Conservation (phyloP, 2,888 invertebrate species). For the Polia nebulosa region DNA sequence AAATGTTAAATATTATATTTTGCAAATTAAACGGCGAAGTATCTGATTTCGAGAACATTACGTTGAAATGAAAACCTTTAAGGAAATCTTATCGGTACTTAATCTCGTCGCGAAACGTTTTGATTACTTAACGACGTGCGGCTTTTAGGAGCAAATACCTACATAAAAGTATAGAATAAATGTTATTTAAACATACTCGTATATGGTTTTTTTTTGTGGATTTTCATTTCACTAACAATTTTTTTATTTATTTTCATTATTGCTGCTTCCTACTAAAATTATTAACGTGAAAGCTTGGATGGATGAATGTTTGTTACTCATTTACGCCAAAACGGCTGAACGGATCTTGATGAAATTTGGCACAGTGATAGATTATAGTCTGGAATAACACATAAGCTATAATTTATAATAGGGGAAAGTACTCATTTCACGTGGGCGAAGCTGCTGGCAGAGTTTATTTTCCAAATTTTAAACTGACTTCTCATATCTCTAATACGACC, state of each 20-base stretch:
- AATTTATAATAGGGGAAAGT: too few relatives aligned
- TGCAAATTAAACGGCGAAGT: conserved; percentile 19
- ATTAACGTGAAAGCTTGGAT: too few relatives aligned
- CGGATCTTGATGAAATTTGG: too few relatives aligned
- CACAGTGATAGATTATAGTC: too few relatives aligned
- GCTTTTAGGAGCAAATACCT: conserved; percentile 4
- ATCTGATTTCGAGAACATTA: conserved; percentile 43
- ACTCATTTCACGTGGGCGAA: too few relatives aligned
- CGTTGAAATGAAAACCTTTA: conserved; percentile 52
- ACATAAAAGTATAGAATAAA: background rate
- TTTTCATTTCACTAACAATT: background rate
- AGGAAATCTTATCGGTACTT: conserved; percentile 57
- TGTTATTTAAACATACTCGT: background rate
- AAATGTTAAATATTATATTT: conserved; percentile 38
- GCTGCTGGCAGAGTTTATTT: too few relatives aligned
- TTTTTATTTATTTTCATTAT: too few relatives aligned
- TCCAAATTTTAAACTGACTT: background rate
- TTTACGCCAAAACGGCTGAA: too few relatives aligned
- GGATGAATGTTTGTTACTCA: too few relatives aligned
- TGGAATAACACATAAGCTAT: too few relatives aligned
- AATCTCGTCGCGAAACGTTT: conserved; percentile 46
- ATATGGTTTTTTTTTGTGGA: background rate
- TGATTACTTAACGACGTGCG: conserved; percentile 30
- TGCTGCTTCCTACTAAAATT: too few relatives aligned
- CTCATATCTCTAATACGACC: too few relatives aligned